These are phyloP conservation scores for Aurelia sp. DNA, from an alignment of 30 jellyfish, hydroid and myxozoan genomes.

Conservation along the genomic window DNA sequence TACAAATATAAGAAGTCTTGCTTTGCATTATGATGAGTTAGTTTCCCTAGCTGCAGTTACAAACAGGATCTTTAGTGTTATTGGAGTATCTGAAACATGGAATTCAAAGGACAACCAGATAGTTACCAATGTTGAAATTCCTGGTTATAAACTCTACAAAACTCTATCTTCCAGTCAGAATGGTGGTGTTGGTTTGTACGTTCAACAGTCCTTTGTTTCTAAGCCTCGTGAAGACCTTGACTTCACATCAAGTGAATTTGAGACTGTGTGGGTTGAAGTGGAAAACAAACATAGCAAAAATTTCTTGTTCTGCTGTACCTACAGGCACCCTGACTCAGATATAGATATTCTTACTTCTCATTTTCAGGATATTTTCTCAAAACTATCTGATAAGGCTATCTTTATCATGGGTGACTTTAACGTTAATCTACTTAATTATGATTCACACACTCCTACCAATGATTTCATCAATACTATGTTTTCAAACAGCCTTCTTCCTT, in stretches of 20 bases:
- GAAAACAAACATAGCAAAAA: constrained; percentile 42
- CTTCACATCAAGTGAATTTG: constrained; percentile 28
- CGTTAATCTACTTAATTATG: constrained; percentile 11
- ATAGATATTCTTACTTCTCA: constrained; percentile 50
- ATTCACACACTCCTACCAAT: constrained; percentile 40
- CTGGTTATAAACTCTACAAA: constrained; percentile 34
- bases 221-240: constrained; percentile 30
- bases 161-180: constrained; percentile 34
- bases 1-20: constrained; percentile 45
- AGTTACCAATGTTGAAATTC: constrained; percentile 34
- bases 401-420: constrained; percentile 21
- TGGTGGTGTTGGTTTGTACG: constrained; percentile 55
- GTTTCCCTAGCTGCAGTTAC: constrained; percentile 32
- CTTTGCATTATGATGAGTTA: constrained; percentile 50
- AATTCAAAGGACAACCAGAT: constrained; percentile 8
- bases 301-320: constrained; percentile 30
- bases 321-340: constrained; percentile 50
- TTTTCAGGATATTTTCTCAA: constrained; percentile 36
- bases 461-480: constrained; percentile 37
- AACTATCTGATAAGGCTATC: constrained; percentile 12
- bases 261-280: constrained; percentile 51
- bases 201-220: constrained; percentile 21
- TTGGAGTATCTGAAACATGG: constrained; percentile 55
- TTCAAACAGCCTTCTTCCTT: constrained; percentile 53
- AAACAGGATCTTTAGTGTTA: constrained; percentile 6